Evolutionary conservation across 2,113 vertebrate species (phyloP), one percentile per base, ranked within the genome.

Genomic region (Silurus asotus): DNA sequence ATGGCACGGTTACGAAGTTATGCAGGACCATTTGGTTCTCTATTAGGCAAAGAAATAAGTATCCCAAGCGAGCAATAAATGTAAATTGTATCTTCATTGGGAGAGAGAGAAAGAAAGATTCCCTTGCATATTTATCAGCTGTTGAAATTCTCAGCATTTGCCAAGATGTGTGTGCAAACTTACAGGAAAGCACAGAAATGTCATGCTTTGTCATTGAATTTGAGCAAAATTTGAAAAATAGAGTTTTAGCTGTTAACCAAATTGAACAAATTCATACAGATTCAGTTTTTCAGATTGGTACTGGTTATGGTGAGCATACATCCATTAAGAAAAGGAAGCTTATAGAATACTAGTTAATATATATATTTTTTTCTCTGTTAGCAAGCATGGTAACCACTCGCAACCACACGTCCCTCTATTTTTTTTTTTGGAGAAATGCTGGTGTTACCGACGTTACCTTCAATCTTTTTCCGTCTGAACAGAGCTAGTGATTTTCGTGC

Each of bases 401-500:
- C 13, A 10, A 11, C 14, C 14, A 58, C 56, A 58, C 56, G 15
- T 14, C 4, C 37, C 37, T 37, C 37, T 37, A 37, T 37, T 37
- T 37, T n/a, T n/a, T n/a, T 37, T 37, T 37, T 37, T 2, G 37
- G 37, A 37, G 6, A 67, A 28, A 70, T 19, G 17, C 19, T 72
- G 45, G 45, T 10, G 25, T 20, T 59, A 45, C 25, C 11, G 77
- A 59, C 56, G 23, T 10, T 61, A 62, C 8, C 4, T 23, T 59
- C 11, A 48, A 37, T 20, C 53, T 75, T 58, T 58, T 61, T 14
- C 14, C 75, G 55, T 61, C 20, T 51, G 3, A 61, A 80, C 77
- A 23, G 20, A 49, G 37, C 19, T 62, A 17, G 82, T 84, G 37
- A 84, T 84, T 74, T 37, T 75, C 25, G 37, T 84, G 53, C 69